Conservation (phyloP, 2,113 vertebrate species). For the Fregetta grallaria region DNA sequence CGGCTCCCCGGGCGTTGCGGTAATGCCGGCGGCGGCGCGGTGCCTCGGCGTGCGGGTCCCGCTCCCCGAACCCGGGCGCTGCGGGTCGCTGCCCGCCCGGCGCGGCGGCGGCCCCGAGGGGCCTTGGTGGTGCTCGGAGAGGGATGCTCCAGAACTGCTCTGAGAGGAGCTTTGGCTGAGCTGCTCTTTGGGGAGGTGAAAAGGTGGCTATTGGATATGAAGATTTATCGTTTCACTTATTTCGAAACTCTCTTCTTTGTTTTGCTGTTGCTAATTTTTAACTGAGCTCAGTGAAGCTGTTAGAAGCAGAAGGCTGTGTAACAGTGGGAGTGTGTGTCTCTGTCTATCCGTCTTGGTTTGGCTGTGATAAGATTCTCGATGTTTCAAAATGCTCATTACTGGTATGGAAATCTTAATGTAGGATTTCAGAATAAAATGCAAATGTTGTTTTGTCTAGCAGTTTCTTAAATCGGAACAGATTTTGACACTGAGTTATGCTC, state of each 20-base stretch:
- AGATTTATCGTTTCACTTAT: neutral
- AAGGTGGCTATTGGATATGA: neutral
- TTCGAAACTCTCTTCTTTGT: neutral
- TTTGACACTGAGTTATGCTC: neutral
- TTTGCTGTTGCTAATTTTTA: neutral
- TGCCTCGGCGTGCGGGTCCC: no score
- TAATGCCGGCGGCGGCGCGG: no score
- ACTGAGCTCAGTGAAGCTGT: neutral
- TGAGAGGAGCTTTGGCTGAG: neutral
- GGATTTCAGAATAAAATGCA: constrained; percentile 11
- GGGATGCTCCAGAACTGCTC: neutral
- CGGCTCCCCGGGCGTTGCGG: neutral
- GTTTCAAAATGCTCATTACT: neutral
- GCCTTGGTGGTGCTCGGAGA: neutral
- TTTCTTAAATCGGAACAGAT: neutral
- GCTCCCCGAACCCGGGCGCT: no score
- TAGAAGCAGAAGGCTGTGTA: neutral
- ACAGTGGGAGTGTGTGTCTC: neutral
- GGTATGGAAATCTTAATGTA: neutral
- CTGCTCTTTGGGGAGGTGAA: neutral
- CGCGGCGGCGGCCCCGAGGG: neutral
- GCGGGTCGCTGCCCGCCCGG: no score
- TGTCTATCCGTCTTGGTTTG: neutral
- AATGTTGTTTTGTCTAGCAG: neutral
- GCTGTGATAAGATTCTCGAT: neutral